phyloP scores from a whole-genome alignment of 30 jellyfish, hydroid and myxozoan species.

The Mastigias papua region DNA sequence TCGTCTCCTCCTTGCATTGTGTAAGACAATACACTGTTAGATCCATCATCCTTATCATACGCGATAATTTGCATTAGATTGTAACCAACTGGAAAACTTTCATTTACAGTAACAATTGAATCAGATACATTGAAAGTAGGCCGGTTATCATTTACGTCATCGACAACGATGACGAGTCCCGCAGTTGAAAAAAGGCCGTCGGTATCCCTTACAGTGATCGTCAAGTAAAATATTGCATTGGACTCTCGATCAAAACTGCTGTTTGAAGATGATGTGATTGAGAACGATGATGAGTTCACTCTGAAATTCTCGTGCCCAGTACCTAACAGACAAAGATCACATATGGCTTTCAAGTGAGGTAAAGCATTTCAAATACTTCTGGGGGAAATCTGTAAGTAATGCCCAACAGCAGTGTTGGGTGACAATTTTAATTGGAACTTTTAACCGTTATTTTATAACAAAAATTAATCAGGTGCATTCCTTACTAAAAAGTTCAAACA shows the following conservation, averaged over 20 bases:
- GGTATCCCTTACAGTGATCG: conserved; percentile 36
- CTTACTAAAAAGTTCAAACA: too few species aligned
- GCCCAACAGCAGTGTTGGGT: too few species aligned
- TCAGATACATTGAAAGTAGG: conserved; percentile 68
- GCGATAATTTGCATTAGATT: conserved; percentile 61
- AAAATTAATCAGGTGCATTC: too few species aligned
- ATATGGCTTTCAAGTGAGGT: neutral
- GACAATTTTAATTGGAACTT: too few species aligned
- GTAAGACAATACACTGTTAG: conserved; percentile 73
- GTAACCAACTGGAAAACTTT: conserved; percentile 75
- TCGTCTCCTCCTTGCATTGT: conserved; percentile 83
- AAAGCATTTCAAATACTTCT: too few species aligned
- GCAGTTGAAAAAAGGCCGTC: conserved; percentile 64
- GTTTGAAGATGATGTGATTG: conserved; percentile 16
- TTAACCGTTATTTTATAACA: too few species aligned
- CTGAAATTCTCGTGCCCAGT: conserved; percentile 20
- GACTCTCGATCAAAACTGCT: conserved; percentile 64
- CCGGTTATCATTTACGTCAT: conserved; percentile 88
- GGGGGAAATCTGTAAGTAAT: too few species aligned
- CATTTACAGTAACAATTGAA: conserved; percentile 58
- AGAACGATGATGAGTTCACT: conserved; percentile 32
- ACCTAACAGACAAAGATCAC: conserved; percentile 17
- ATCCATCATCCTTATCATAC: conserved; percentile 73
- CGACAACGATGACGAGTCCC: conserved; percentile 54
- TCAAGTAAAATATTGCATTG: conserved; percentile 25